Conservation (phyloP, 2,113 vertebrate genomes). For the Planiliza haematocheilus region DNA sequence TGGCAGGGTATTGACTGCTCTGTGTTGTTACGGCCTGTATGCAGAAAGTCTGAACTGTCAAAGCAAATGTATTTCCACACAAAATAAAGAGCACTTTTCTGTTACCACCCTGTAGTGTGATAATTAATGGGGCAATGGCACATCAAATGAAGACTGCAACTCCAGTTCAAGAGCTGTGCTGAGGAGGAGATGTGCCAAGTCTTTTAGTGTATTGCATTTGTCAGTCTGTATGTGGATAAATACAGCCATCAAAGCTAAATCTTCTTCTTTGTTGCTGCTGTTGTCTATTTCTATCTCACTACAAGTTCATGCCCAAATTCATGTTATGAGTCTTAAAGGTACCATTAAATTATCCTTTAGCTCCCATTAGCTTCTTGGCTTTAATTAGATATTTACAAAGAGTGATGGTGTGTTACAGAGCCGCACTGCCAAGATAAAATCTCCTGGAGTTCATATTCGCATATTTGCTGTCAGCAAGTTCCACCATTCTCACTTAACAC, state of each 20-base stretch:
- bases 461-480: slow-evolving; percentile 30
- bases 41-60: slow-evolving; percentile 35
- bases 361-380: background rate
- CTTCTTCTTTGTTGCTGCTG: background rate
- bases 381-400: background rate
- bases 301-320: background rate
- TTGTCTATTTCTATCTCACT: background rate
- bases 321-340: background rate
- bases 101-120: slow-evolving; percentile 25
- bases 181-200: background rate
- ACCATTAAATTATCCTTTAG: background rate
- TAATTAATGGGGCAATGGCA: slow-evolving; percentile 16
- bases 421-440: slow-evolving; percentile 1
- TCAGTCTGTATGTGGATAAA: background rate
- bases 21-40: slow-evolving; percentile 37
- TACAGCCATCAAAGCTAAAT: background rate
- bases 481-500: slow-evolving; percentile 7
- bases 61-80: slow-evolving; percentile 23
- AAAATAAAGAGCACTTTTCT: slow-evolving; percentile 1
- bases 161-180: background rate
- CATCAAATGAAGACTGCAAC: slow-evolving; percentile 23
- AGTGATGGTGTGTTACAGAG: background rate
- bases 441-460: slow-evolving; percentile 9
- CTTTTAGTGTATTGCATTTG: background rate
- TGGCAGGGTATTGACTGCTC: slow-evolving; percentile 28